Evolutionary conservation across 2,888 invertebrate genomes (phyloP), one percentile per base, ranked within the genome.

Genomic region (Spodoptera littoralis): DNA sequence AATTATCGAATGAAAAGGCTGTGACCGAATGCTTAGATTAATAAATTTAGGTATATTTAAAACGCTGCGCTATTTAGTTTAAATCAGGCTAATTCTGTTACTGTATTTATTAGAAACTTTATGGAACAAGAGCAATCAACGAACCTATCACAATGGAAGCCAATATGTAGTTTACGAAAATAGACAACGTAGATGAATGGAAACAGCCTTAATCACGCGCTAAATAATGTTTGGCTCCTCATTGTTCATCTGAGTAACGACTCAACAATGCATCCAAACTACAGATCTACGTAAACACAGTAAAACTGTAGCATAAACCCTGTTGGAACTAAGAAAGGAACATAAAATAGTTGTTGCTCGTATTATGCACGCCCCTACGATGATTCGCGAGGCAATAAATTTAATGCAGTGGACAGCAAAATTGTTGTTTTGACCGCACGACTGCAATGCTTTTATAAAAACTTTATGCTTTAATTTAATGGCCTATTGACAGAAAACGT

Each of bases 321-420:
- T 80, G 77, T 80, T 82, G 81, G 69, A 82, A 79, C 83, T 89
- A 87, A 87, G 90, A 89, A 89, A 89, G 87, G 87, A 86, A 84
- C 88, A 90, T 91, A 90, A 91, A 92, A 93, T 93, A 92, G 91
- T 89, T 88, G 84, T 86, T 87, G 85, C 79, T 85, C 86, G 83
- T 85, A 91, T 91, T 92, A 93, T 92, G 92, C 90, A 93, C 93
- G 94, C 93, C 93, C 92, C 90, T 89, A 83, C 90, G 90, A 92
- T 90, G 92, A 92, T 90, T 90, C 92, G 87, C 90, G 85, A 76
- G 76, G 87, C 89, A 88, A 93, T 94, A 94, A 94, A 94, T 94
- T 90, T 85, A 88, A 88, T 90, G 86, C 86, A 90, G 87, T 90
- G 90, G 94, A 94, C 94, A 92, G 89, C 92, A 87, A 94, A 93